These are phyloP conservation scores for Microtus oregoni DNA, from an alignment of 2,113 vertebrate species.

Conservation along the genomic window DNA sequence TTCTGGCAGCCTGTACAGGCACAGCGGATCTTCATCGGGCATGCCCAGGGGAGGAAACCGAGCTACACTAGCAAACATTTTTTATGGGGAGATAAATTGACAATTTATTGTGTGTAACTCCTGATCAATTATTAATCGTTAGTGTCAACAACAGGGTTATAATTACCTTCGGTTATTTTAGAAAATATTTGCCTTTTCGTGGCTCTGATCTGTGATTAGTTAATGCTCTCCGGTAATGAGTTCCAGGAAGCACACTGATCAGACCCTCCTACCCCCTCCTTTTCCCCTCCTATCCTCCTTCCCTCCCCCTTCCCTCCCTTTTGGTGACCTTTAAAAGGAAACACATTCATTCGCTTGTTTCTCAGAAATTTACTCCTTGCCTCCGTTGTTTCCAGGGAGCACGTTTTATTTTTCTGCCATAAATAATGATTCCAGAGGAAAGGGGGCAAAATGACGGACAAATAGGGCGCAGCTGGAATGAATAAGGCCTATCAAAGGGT, in stretches of 20 bases:
- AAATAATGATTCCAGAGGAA: constrained; percentile 86
- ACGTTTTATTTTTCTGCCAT: constrained; percentile 62
- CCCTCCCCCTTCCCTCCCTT: constrained; percentile 61
- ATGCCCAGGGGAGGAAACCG: background rate
- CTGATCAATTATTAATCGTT: constrained; percentile 91
- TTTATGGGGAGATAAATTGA: constrained; percentile 85
- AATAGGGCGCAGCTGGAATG: constrained; percentile 87
- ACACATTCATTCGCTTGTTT: background rate
- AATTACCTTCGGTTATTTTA: constrained; percentile 89
- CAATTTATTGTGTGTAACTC: constrained; percentile 88
- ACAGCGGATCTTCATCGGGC: background rate
- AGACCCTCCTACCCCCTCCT: constrained; percentile 51
- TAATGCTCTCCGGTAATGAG: constrained; percentile 84
- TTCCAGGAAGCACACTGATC: constrained; percentile 81
- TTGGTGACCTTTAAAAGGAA: background rate
- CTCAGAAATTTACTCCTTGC: background rate
- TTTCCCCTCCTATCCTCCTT: background rate
- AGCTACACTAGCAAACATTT: constrained; percentile 35
- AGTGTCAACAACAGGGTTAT: constrained; percentile 89
- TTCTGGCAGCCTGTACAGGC: background rate
- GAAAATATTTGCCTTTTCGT: constrained; percentile 87
- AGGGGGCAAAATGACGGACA: constrained; percentile 84
- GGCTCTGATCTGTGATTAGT: constrained; percentile 87
- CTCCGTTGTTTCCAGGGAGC: background rate
- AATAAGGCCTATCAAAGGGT: constrained; percentile 88